phyloP scores from a whole-genome alignment of 1,140 invertebrate genomes.

The Drosophila nannoptera region DNA sequence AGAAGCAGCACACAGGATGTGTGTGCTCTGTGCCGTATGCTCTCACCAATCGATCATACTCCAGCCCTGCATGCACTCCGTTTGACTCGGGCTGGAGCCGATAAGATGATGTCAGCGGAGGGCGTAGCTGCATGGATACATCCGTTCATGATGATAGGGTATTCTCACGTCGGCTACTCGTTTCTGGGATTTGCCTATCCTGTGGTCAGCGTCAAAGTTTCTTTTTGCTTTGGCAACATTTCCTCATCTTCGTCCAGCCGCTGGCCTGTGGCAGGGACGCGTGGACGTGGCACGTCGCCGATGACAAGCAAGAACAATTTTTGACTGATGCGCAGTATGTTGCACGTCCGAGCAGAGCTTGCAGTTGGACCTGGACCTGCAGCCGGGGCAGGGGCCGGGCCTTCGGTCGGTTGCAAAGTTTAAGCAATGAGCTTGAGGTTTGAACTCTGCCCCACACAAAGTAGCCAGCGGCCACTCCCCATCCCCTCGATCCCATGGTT shows the following conservation, averaged over 20 bases:
- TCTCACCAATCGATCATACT: not conserved
- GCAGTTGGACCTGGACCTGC: slow-evolving; percentile 29
- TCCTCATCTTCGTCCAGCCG: slow-evolving; percentile 32
- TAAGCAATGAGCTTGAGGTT: slow-evolving; percentile 49
- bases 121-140: not conserved
- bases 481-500: slow-evolving; percentile 4
- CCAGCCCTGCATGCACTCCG: not conserved
- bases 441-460: slow-evolving; percentile 47
- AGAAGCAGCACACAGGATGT: slow-evolving; percentile 22
- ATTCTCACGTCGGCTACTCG: not conserved
- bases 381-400: slow-evolving; percentile 27
- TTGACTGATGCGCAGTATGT: slow-evolving; percentile 74
- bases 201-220: slow-evolving; percentile 47
- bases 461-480: slow-evolving; percentile 9
- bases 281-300: slow-evolving; percentile 67
- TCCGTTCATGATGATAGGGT: slow-evolving; percentile 4
- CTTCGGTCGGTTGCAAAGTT: slow-evolving; percentile 51
- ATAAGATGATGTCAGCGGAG: not conserved
- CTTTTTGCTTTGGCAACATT: slow-evolving; percentile 42
- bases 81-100: not conserved
- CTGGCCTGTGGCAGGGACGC: slow-evolving; percentile 9
- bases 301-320: slow-evolving; percentile 74
- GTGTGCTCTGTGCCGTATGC: slow-evolving; percentile 15
- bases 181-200: slow-evolving; percentile 5
- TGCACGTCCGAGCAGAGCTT: slow-evolving; percentile 31